Base-by-base conservation (phyloP, 2,888 invertebrate genomes). In the Nysson spinosus region DNA sequence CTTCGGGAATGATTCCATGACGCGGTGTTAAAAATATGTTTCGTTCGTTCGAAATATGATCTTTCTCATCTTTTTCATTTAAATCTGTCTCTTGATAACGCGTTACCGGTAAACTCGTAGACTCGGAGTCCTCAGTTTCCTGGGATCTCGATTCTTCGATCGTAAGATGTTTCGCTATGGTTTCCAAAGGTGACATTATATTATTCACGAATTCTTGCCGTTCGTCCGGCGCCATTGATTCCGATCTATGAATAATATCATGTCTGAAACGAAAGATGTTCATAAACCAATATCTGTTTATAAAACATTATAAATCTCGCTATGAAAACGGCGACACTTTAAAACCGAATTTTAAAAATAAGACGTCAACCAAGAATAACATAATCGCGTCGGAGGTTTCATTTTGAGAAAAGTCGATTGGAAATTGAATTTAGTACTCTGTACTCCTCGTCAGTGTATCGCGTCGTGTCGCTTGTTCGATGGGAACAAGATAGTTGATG, bases 141-240 rank as follows among this genome's bases (percentile, higher is more conserved):
- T 44, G 42, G n/a, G 47, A 35, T 9, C 64, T 77, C 7, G 71
- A 63, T 5, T 81, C 77, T 30, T 83, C 81, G 24, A 82, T 84
- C 0, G 78, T 73, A 9, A 86, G 37, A 14, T 84, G 82, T 30
- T 86, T 83, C 1, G 85, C 72, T 17, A 86, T 78, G 4, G 78
- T 74, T 16, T 83, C 80, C 9, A 86, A 77, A 0, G 85, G 85
- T 6, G 81, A 61, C 58, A 79, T 77, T 11, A 81, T 74, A 19
- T 80, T 79, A 17, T 83, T 66, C 22, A 79, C 66, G 46, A 80
- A 75, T 19, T 80, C 63, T 6, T 79, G 66, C 2, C 63, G 76
- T 9, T 84, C 82, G 3, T 76, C 74, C 0, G 74, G 58, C 4
- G 46, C 47, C 73, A 79, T 74, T 3, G 51, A 68, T 40, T 78